Base-by-base conservation (phyloP, 2,113 vertebrate species). In the Astur gentilis region DNA sequence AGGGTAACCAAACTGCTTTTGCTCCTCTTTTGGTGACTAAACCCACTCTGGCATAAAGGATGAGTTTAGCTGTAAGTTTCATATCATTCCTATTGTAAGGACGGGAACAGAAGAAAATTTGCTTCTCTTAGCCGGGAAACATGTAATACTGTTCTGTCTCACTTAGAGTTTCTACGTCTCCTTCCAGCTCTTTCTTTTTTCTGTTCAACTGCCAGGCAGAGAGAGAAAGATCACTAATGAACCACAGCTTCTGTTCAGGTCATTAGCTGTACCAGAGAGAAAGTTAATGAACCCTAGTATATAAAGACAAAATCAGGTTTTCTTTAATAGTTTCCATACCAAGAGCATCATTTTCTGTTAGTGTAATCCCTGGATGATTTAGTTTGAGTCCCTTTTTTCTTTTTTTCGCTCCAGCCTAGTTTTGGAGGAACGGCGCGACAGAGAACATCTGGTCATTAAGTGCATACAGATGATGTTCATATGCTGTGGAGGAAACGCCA, bases 231-330 rank as follows among this genome's bases (percentile, higher is more conserved):
- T 95, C 95, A 87, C 95, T 98, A 97, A 98, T 94, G 96, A 98
- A 97, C 96, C 96, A 95, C 92, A 94, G 90, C 95, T 97, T 98
- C 95, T 97, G 93, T 89, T 97, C 97, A 97, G 96, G 96, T 97
- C 96, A 98, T 98, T 97, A 98, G 96, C 93, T 96, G 83, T 95
- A 96, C 95, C 95, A 97, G 95, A 97, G 96, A 97, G 96, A 94
- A 97, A 97, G 97, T 97, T 97, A 97, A 97, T 97, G 97, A 97
- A 97, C 96, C 97, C 89, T 97, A 86, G 95, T 95, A 96, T 94
- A 95, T 97, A 97, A 97, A 97, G 96, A 97, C 93, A 97, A 96
- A 98, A 97, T 96, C 96, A 97, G 95, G 96, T 96, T 97, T 97
- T 95, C 95, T 96, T 97, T 97, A 98, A 97, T 98, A 96, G 95